These are phyloP conservation scores for Pemphigus obesinymphae DNA, from an alignment of 1,140 invertebrate genomes.

Conservation along the genomic window DNA sequence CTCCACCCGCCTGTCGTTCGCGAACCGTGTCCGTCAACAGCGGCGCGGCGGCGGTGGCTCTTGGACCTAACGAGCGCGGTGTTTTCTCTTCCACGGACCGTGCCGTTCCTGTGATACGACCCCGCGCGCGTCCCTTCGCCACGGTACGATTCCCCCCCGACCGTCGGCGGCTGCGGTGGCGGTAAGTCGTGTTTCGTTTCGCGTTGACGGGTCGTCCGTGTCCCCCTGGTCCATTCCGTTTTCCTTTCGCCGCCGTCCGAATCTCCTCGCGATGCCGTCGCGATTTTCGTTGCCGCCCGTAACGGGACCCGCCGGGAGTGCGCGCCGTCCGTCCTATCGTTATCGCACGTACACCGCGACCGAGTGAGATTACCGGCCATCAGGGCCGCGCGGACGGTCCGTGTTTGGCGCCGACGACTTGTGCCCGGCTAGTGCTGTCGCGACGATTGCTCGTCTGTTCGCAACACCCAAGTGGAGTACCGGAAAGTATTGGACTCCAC, in stretches of 20 bases:
- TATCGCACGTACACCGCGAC: too few relatives aligned
- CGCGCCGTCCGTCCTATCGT: not conserved
- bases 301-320: not conserved
- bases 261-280: not conserved
- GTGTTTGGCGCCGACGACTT: not conserved
- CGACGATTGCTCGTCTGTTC: not conserved
- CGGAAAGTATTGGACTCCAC: too few relatives aligned
- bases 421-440: not conserved
- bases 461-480: too few relatives aligned
- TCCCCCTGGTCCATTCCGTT: not conserved
- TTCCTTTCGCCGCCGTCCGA: not conserved
- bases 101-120: conserved; percentile 7
- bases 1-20: not conserved
- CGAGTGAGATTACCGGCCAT: not conserved
- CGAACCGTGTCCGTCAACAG: not conserved
- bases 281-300: not conserved
- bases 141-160: not conserved
- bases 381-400: not conserved
- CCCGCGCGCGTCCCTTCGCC: not conserved
- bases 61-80: not conserved
- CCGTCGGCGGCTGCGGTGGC: not conserved
- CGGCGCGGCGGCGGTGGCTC: not conserved
- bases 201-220: conserved; percentile 17
- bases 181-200: conserved; percentile 14
- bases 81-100: not conserved